Base-by-base conservation (phyloP, 2,888 invertebrate species). In the Hypercompe scribonia region DNA sequence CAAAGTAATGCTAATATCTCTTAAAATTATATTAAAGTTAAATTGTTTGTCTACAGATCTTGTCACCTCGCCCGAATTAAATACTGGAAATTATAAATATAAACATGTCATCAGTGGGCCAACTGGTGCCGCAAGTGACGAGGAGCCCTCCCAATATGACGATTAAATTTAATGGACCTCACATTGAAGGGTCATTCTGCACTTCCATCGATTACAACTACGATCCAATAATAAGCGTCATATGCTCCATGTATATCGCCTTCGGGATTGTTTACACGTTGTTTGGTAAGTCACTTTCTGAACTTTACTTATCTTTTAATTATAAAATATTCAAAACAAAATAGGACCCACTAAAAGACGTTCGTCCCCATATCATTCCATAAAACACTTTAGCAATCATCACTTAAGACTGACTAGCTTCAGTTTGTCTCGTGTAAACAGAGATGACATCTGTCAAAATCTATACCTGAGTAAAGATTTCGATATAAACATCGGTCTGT, bases 221-320 rank as follows among this genome's bases (percentile, higher is more conserved):
- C 91, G 97, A 97, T 85, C 96, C 97, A 67, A 94, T 96, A 66
- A 95, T 97, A 39, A 97, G 97, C 75, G 93, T 97, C 75, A 96
- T 97, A 79, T 97, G 97, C 91, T 96, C 97, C 77, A 96, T 97
- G 95, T 97, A 97, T 89, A 96, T 97, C 82, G 96, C 97, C 64
- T 98, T 98, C 92, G 98, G 98, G 76, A 96, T 98, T 82, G 97
- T 98, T 74, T 98, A 98, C 90, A 98, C 98, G 78, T 96, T 98
- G 81, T 97, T 98, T 90, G 98, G 98, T 98, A 93, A 97, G 97
- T 95, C 15, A 15, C 7, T n/a, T 54, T n/a, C n/a, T 50, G 1
- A 50, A 21, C 18, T 18, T 76, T 61, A 50, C 46, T 72, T 50
- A n/a, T 58, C 3, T 58, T 28, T n/a, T 58, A 58, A 3, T n/a